These are phyloP conservation scores for Euplexia lucipara DNA, from an alignment of 2,888 invertebrate species.

Conservation along the genomic window DNA sequence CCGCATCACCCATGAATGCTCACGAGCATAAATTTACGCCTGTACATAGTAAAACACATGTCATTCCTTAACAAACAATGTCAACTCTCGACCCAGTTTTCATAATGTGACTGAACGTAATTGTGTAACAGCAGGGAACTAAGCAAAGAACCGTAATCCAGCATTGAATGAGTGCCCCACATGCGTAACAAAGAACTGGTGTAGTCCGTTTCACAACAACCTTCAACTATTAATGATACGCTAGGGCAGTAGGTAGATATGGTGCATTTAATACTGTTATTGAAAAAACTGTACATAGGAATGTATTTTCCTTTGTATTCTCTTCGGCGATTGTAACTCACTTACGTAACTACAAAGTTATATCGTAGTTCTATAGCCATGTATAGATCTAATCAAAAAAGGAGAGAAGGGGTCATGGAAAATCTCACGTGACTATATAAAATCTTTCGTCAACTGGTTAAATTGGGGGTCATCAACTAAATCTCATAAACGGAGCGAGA, in stretches of 20 bases:
- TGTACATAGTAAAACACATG: conserved; percentile 51
- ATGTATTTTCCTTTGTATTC: conserved; percentile 1
- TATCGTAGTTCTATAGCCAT: too few species aligned
- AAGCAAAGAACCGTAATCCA: conserved; percentile 67
- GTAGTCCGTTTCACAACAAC: conserved; percentile 79
- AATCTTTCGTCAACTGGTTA: too few species aligned
- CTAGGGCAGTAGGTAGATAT: conserved; percentile 56
- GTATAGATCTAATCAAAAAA: too few species aligned
- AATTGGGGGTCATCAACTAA: too few species aligned
- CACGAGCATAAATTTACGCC: conserved; percentile 33
- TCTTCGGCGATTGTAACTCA: too few species aligned
- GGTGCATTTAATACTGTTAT: conserved; percentile 35
- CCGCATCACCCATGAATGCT: conserved; percentile 24
- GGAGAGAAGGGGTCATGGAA: too few species aligned
- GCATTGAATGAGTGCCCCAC: conserved; percentile 73
- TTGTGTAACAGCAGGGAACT: conserved; percentile 77
- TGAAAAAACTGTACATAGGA: conserved; percentile 17
- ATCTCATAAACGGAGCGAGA: too few species aligned
- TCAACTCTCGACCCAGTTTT: conserved; percentile 69
- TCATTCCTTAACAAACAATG: conserved; percentile 60
- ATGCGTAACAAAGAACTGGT: conserved; percentile 76
- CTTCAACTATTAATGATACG: conserved; percentile 71
- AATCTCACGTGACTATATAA: too few species aligned
- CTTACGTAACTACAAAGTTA: too few species aligned
- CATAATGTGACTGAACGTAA: conserved; percentile 70